Conservation (phyloP, 2,797 vertebrate genomes). For the Nothura maculosa region DNA sequence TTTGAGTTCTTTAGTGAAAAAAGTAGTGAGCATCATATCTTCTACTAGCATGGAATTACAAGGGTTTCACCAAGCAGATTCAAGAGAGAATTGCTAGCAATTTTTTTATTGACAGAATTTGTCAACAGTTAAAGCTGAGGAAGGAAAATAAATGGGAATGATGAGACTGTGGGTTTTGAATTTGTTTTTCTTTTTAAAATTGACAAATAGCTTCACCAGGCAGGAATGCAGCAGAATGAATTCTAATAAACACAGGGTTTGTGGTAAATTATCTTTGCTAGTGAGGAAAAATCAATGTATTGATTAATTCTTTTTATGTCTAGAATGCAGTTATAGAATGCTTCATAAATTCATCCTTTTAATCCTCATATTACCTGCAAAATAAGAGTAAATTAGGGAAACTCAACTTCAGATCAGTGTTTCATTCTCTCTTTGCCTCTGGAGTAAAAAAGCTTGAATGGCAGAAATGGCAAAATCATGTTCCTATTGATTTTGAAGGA, state of each 20-base stretch:
- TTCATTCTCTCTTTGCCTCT: conserved; percentile 10
- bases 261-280: conserved; percentile 71
- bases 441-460: neutral
- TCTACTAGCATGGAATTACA: conserved; percentile 84
- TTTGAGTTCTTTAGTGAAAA: conserved; percentile 83
- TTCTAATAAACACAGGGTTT: conserved; percentile 48
- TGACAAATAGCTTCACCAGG: conserved; percentile 41
- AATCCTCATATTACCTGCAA: conserved; percentile 12
- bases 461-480: conserved; percentile 44
- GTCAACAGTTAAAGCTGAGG: conserved; percentile 77
- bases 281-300: conserved; percentile 45
- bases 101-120: conserved; percentile 85
- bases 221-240: conserved; percentile 48
- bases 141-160: conserved; percentile 27
- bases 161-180: neutral
- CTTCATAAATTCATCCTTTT: conserved; percentile 57
- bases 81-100: conserved; percentile 84
- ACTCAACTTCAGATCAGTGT: neutral
- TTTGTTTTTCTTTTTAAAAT: conserved; percentile 1
- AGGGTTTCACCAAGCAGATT: conserved; percentile 80
- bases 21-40: conserved; percentile 81
- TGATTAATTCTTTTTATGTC: conserved; percentile 43
- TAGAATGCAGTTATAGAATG: conserved; percentile 34
- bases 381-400: conserved; percentile 30
- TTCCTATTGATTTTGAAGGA: conserved; percentile 26